These are phyloP conservation scores for Heliconius nattereri DNA, from an alignment of 1,140 invertebrate species.

Conservation along the genomic window DNA sequence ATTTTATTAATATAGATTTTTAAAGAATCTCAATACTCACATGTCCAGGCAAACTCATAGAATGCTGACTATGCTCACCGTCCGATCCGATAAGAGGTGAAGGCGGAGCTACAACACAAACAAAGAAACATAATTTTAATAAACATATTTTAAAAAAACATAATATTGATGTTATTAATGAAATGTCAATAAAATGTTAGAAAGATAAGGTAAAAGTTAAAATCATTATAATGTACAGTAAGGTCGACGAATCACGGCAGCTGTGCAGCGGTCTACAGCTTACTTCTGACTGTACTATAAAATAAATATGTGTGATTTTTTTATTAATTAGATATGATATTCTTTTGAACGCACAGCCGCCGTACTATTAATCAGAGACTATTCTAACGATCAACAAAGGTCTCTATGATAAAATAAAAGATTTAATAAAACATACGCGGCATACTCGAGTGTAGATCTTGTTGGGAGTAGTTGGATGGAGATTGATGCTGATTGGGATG, in stretches of 20 bases:
- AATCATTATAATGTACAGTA: too few species aligned
- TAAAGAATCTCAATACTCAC: constrained; percentile 40
- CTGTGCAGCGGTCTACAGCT: too few species aligned
- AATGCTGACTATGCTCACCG: constrained; percentile 76
- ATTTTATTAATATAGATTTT: neutral
- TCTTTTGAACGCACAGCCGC: too few species aligned
- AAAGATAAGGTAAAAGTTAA: too few species aligned
- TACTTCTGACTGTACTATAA: too few species aligned
- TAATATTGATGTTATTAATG: neutral
- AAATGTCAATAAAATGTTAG: too few species aligned
- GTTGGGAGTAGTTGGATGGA: constrained; percentile 78
- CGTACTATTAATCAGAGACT: too few species aligned
- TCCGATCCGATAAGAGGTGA: constrained; percentile 87
- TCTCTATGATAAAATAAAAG: neutral
- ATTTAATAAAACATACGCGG: constrained; percentile 85
- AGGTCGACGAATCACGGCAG: too few species aligned
- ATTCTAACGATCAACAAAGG: neutral
- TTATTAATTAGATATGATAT: too few species aligned
- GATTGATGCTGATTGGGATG: constrained; percentile 85
- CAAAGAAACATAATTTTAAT: neutral
- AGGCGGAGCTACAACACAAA: constrained; percentile 84
- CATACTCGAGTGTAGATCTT: constrained; percentile 88
- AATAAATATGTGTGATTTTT: too few species aligned
- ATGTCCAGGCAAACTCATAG: constrained; percentile 76
- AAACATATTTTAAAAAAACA: neutral